A percentile compares a stretch with the other conserved stretches of the same genome.
These are phyloP conservation scores for Cantharis rufa DNA, from an alignment of 2,888 invertebrate species.

Conservation along the genomic window DNA sequence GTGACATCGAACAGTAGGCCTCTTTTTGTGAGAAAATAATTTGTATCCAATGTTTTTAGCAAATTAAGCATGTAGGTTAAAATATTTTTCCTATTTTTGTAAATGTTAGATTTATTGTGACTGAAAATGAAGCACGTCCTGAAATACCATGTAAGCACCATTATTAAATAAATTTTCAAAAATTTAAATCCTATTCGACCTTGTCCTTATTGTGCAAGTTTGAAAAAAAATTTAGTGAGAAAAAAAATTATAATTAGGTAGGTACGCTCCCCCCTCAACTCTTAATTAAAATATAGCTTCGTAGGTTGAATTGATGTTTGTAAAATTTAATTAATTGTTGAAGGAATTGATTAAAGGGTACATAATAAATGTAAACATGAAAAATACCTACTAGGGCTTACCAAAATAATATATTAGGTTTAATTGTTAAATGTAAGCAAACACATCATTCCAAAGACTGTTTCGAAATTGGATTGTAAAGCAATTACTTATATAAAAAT, in stretches of 20 bases:
- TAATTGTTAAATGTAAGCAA: constrained; percentile 31
- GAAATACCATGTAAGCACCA: constrained; percentile 40
- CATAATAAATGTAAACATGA: constrained; percentile 25
- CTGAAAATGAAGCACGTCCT: constrained; percentile 45
- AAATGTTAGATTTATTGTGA: constrained; percentile 43
- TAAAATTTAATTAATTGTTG: constrained; percentile 21
- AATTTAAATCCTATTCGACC: background rate
- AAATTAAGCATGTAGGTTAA: constrained; percentile 11
- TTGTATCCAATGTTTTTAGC: background rate
- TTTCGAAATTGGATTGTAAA: constrained; percentile 43
- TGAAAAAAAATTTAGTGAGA: background rate
- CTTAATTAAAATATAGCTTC: constrained; percentile 9
- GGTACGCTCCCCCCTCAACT: background rate
- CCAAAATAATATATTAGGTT: constrained; percentile 18
- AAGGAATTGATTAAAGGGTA: constrained; percentile 31
- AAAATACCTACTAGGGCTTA: constrained; percentile 17
- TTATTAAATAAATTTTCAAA: constrained; percentile 14
- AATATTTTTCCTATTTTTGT: constrained; percentile 44
- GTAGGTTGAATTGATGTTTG: constrained; percentile 16
- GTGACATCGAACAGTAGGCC: constrained; percentile 57
- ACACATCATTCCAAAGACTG: constrained; percentile 46
- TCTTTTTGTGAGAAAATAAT: constrained; percentile 55
- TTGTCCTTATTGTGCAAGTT: background rate
- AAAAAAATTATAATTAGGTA: background rate
- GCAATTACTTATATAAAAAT: constrained; percentile 4